Percentiles rank a stretch among this genome's conserved stretches.
phyloP scores from a whole-genome alignment of 2,888 invertebrate genomes.

The Epinotia demarniana region DNA sequence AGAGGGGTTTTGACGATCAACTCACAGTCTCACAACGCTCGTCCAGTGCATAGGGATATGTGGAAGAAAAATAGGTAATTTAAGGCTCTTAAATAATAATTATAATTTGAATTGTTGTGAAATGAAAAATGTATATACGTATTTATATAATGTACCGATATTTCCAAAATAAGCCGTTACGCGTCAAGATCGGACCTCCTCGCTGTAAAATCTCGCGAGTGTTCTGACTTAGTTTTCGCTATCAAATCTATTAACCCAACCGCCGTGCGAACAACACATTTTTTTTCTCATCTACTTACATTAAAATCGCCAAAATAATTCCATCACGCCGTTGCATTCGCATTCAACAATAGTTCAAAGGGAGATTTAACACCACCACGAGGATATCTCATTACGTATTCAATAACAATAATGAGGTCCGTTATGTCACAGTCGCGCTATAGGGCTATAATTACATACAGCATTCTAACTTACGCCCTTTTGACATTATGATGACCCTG shows the following conservation, averaged over 20 bases:
- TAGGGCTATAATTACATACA: constrained; percentile 3
- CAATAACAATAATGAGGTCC: constrained; percentile 22
- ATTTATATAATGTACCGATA: too few relatives aligned
- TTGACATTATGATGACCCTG: background rate
- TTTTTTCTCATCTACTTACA: background rate
- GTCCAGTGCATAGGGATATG: too few relatives aligned
- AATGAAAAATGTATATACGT: too few relatives aligned
- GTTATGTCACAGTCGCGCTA: background rate
- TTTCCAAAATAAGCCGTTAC: too few relatives aligned
- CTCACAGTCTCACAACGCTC: too few relatives aligned
- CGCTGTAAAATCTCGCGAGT: background rate
- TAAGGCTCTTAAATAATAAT: too few relatives aligned
- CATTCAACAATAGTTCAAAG: background rate
- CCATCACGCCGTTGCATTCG: background rate
- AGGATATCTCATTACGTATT: constrained; percentile 26
- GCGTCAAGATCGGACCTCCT: background rate
- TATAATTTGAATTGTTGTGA: too few relatives aligned
- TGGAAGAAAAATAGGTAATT: too few relatives aligned
- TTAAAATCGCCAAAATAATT: background rate
- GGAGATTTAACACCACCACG: constrained; percentile 4
- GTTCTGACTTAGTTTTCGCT: background rate
- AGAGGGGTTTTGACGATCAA: too few relatives aligned
- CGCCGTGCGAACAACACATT: background rate
- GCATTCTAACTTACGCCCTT: constrained; percentile 4
- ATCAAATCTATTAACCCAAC: background rate